These are phyloP conservation scores for Vanessa tameamea DNA, from an alignment of 1,140 invertebrate genomes.

Conservation along the genomic window DNA sequence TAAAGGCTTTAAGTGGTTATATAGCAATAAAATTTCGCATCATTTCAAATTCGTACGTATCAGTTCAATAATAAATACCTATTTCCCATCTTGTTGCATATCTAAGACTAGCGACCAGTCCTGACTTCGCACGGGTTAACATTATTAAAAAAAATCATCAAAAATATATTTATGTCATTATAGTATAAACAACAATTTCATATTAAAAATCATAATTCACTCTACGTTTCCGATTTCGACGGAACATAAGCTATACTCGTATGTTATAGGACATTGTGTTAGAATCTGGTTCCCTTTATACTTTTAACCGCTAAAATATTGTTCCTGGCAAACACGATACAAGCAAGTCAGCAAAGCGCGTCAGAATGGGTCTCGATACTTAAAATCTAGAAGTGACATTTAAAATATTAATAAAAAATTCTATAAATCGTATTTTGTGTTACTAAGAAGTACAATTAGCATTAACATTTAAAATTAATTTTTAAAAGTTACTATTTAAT, in stretches of 20 bases:
- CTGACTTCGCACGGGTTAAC: no score
- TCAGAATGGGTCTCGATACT: constrained; percentile 33
- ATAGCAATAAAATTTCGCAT: no score
- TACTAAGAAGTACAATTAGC: no score
- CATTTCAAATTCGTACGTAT: no score
- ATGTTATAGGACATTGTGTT: constrained; percentile 23
- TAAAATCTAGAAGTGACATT: constrained; percentile 25
- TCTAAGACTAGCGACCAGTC: no score
- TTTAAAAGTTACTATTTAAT: no score
- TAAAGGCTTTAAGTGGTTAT: no score
- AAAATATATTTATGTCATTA: no score
- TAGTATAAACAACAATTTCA: neutral
- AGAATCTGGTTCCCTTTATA: constrained; percentile 59
- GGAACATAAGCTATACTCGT: constrained; percentile 4
- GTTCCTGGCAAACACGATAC: constrained; percentile 67
- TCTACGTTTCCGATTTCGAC: neutral
- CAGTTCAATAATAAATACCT: neutral
- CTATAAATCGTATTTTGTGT: no score
- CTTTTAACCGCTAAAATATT: constrained; percentile 77
- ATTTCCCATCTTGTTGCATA: neutral
- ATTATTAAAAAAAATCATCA: no score
- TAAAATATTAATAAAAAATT: neutral
- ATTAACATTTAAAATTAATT: no score
- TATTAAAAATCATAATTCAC: neutral
- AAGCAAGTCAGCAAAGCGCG: constrained; percentile 56